phyloP scores from a whole-genome alignment of 2,888 invertebrate genomes.

The Drosophila recens region DNA sequence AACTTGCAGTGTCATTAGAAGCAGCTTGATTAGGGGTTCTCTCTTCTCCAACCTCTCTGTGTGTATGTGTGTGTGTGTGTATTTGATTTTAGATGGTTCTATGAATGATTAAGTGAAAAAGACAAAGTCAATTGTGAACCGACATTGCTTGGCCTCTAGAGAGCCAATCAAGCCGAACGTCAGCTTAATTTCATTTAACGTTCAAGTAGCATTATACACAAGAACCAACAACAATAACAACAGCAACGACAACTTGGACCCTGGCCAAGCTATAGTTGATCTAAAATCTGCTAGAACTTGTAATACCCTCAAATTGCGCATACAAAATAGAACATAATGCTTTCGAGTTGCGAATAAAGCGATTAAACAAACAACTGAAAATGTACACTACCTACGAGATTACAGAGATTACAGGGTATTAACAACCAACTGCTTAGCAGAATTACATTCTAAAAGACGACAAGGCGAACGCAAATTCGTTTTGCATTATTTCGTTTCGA shows the following conservation, averaged over 20 bases:
- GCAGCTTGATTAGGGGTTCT: constrained; percentile 53
- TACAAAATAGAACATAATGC: neutral
- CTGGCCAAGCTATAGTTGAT: constrained; percentile 21
- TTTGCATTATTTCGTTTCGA: constrained; percentile 64
- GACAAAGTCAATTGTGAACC: constrained; percentile 72
- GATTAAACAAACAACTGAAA: neutral
- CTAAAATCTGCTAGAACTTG: constrained; percentile 1
- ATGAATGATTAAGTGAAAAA: constrained; percentile 73
- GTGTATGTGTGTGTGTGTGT: constrained; percentile 24
- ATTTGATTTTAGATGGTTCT: constrained; percentile 54
- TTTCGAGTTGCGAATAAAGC: neutral
- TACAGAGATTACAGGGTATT: constrained; percentile 53
- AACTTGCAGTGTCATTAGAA: constrained; percentile 77
- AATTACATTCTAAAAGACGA: constrained; percentile 37
- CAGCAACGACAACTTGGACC: constrained; percentile 24
- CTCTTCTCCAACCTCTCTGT: neutral
- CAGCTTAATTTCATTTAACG: constrained; percentile 77
- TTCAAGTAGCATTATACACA: constrained; percentile 71
- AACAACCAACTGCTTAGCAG: constrained; percentile 42
- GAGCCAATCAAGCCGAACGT: constrained; percentile 77
- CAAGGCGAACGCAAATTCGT: constrained; percentile 59
- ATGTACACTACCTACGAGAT: constrained; percentile 15
- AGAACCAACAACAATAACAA: constrained; percentile 34
- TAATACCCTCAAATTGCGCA: constrained; percentile 37
- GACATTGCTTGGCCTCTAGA: constrained; percentile 70